Base-by-base conservation (phyloP, 2,797 vertebrate species). In the Melanotaenia parkinsoni region DNA sequence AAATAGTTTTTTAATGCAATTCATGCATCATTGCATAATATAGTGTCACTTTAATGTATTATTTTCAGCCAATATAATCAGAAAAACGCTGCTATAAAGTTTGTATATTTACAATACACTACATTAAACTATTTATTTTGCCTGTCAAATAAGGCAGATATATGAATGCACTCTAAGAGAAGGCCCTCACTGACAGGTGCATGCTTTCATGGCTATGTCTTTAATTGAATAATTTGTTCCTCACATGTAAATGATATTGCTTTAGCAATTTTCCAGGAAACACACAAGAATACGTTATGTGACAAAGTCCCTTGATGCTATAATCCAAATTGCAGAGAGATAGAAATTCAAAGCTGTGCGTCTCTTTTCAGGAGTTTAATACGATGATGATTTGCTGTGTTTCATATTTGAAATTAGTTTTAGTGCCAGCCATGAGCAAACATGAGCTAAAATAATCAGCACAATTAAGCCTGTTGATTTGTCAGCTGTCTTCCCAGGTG, bases 401-500 rank as follows among this genome's bases (percentile, higher is more conserved):
- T 76, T 83, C 68, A 50, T 76, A 54, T 80, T 83, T 38, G 63
- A 82, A 81, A 83, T 86, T 72, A 61, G 69, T 81, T 81, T 81
- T 59, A 76, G 70, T 76, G 75, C 59, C 82, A 84, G 82, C 72
- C 61, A 78, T 76, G 73, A 85, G 74, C 75, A 86, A 83, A 85
- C 77, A 79, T 70, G 64, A 75, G 66, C 68, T 77, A 66, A 88
- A 85, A 85, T 76, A 62, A 90, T 88, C 75, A 89, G 74, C 75
- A 74, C 75, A 83, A 84, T 89, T 85, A 84, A 84, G 75, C 60
- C 61, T 80, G 84, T 80, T 89, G 79, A 79, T 87, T 89, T 78
- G 63, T 85, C 77, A 80, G 43, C 72, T 67, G 66, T 70, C 64
- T 78, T 79, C 70, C 70, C 82, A 76, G 71, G 62, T 72, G 32